Conservation (phyloP, 2,797 vertebrate genomes). For the Cyprinella venusta region DNA sequence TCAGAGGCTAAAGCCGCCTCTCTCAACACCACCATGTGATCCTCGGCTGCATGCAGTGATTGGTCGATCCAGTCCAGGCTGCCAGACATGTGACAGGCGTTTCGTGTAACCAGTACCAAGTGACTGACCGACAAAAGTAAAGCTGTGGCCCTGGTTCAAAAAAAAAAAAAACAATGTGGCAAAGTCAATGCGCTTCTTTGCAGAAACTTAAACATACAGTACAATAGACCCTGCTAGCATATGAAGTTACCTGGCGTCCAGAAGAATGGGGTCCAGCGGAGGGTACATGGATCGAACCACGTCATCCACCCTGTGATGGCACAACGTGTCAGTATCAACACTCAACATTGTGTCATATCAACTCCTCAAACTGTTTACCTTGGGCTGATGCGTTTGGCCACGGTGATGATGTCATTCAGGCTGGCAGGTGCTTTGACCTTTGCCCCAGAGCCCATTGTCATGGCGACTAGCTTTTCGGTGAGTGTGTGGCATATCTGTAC, state of each 20-base stretch:
- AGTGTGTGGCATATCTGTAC: slow-evolving; percentile 93
- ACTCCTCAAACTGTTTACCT: slow-evolving; percentile 76
- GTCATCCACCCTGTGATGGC: slow-evolving; percentile 87
- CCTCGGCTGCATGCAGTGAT: slow-evolving; percentile 89
- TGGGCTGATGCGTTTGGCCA: slow-evolving; percentile 95
- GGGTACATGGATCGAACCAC: slow-evolving; percentile 97
- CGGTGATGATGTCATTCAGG: slow-evolving; percentile 92
- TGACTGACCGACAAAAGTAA: slow-evolving; percentile 94
- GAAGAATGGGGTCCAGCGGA: slow-evolving; percentile 92
- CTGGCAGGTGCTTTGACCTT: slow-evolving; percentile 93
- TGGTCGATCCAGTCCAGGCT: slow-evolving; percentile 95
- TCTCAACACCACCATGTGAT: slow-evolving; percentile 90
- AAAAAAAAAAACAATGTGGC: slow-evolving; percentile 26
- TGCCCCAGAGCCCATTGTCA: slow-evolving; percentile 96
- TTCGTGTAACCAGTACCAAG: slow-evolving; percentile 93
- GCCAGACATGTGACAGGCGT: slow-evolving; percentile 90
- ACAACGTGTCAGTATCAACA: not conserved
- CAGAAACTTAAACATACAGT: not conserved
- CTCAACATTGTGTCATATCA: not conserved
- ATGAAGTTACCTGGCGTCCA: slow-evolving; percentile 89
- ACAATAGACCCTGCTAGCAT: not conserved
- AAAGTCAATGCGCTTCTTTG: not conserved
- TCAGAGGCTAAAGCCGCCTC: slow-evolving; percentile 91
- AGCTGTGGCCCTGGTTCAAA: slow-evolving; percentile 84
- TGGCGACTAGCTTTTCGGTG: slow-evolving; percentile 94